Evolutionary conservation across 30 jellyfish, hydroid and myxozoan genomes (phyloP).

Genomic region (Aurelia aurita): DNA sequence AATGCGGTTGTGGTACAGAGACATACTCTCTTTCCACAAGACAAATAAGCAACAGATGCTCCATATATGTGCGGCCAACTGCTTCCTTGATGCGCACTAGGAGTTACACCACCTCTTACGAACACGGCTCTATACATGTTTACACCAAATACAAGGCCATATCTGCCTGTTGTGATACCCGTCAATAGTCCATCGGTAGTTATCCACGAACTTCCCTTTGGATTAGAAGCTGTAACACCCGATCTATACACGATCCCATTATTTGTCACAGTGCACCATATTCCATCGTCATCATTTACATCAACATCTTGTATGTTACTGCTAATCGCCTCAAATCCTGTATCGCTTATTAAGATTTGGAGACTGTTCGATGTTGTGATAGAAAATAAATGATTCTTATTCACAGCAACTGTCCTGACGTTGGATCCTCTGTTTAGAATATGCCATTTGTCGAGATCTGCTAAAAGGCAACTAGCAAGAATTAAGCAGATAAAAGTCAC

Average conservation of each 20-base stretch:
- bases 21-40: too few species aligned
- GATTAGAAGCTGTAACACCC: constrained; percentile 19
- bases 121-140: background rate
- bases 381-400: background rate
- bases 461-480: too few species aligned
- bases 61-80: background rate
- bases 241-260: background rate
- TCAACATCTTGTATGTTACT: background rate
- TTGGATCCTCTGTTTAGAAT: too few species aligned
- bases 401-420: background rate
- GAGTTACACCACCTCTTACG: constrained; percentile 6
- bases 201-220: constrained; percentile 18
- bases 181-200: background rate
- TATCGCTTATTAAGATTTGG: background rate
- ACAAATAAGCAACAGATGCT: too few species aligned
- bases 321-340: background rate
- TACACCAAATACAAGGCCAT: constrained; percentile 14
- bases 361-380: background rate
- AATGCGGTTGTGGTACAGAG: too few species aligned
- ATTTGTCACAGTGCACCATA: background rate
- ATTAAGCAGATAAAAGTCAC: too few species aligned
- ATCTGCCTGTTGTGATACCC: constrained; percentile 21
- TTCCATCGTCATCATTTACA: constrained; percentile 13
- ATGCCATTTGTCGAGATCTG: too few species aligned
- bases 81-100: constrained; percentile 9